Evolutionary conservation across 2,888 invertebrate species (phyloP).

Genomic region (Campoletis raptor): DNA sequence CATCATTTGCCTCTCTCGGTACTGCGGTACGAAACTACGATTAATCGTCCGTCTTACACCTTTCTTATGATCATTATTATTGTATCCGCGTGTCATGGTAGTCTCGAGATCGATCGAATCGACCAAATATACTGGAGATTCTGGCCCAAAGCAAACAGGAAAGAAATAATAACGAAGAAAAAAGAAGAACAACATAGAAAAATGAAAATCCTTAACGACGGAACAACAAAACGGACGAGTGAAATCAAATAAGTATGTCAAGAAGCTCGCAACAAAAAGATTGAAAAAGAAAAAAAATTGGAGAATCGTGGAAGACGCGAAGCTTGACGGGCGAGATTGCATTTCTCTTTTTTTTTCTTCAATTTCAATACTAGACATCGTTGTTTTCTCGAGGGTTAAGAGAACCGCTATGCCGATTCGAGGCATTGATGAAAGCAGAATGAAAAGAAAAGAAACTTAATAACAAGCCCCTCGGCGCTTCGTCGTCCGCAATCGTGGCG

Average conservation of each 20-base stretch:
- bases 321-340: slow-evolving; percentile 62
- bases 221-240: background rate
- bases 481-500: slow-evolving; percentile 10
- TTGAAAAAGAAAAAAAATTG: background rate
- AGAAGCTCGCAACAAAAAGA: background rate
- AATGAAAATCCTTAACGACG: background rate
- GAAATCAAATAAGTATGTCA: slow-evolving; percentile 7
- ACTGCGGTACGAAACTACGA: slow-evolving; percentile 23
- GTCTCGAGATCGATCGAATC: background rate
- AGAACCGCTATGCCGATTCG: background rate
- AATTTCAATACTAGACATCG: slow-evolving; percentile 6
- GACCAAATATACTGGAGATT: background rate
- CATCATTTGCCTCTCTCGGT: slow-evolving; percentile 45
- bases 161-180: background rate
- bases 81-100: background rate
- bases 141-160: background rate
- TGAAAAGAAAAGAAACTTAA: slow-evolving; percentile 10
- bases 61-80: background rate
- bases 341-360: slow-evolving; percentile 64
- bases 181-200: background rate
- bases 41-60: background rate
- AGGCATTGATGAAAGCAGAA: background rate
- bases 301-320: slow-evolving; percentile 37
- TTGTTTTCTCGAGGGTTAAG: background rate
- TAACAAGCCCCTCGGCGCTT: slow-evolving; percentile 20